phyloP scores from a whole-genome alignment of 2,888 invertebrate species.

The Archips xylosteana region DNA sequence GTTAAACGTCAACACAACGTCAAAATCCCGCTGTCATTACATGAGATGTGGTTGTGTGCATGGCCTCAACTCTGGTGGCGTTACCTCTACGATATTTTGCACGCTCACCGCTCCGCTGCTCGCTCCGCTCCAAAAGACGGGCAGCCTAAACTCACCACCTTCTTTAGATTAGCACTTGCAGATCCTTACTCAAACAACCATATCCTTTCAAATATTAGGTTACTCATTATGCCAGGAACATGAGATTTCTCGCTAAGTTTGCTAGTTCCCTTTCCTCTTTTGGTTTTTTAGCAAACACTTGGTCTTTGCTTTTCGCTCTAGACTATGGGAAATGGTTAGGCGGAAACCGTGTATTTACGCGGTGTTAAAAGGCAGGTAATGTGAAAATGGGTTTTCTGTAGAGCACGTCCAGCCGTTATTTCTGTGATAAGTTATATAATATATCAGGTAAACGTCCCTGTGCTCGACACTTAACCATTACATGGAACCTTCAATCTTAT shows the following conservation, averaged over 20 bases:
- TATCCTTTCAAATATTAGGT: slow-evolving; percentile 17
- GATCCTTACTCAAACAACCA: background rate
- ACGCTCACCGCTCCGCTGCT: too few relatives aligned
- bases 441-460: too few relatives aligned
- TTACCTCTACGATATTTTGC: too few relatives aligned
- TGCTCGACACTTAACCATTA: too few relatives aligned
- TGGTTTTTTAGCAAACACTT: slow-evolving; percentile 7
- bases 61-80: too few relatives aligned
- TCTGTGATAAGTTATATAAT: background rate
- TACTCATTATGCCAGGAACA: slow-evolving; percentile 13
- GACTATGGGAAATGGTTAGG: background rate
- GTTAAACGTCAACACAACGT: too few relatives aligned
- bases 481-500: too few relatives aligned
- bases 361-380: background rate
- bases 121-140: too few relatives aligned
- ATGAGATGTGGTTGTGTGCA: too few relatives aligned
- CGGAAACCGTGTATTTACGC: background rate
- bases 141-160: background rate
- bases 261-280: background rate
- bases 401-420: background rate
- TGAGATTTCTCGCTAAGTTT: slow-evolving; percentile 11
- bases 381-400: background rate
- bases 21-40: too few relatives aligned
- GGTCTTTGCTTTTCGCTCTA: background rate
- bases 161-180: slow-evolving; percentile 1